Base-by-base conservation (phyloP, 92 coral and sea anemone genomes). In the Scolanthus callimorphus region DNA sequence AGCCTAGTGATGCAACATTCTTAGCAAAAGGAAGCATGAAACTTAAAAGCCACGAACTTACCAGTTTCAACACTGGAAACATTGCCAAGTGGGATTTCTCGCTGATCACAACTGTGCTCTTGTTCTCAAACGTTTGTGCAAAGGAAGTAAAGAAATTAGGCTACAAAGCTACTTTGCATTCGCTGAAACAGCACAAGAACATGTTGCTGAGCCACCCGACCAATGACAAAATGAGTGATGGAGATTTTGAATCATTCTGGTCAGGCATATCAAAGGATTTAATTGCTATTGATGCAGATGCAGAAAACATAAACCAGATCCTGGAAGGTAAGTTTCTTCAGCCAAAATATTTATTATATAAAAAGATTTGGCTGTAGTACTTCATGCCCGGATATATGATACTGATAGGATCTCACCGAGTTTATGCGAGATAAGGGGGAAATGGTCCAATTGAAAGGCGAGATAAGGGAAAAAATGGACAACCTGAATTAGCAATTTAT, bases 21-120 rank as follows among this genome's bases (percentile, higher is more conserved):
- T 20, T 85, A 49, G 85, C 66, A 51, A 77, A 44, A 25, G 83
- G 97, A 0, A 59, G 20, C 52, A 85, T 90, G 83, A 39, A 49
- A 21, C 62, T 90, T 31, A 20, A 51, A 4, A 43, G 52, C n/a
- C 65, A 85, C 25, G 89, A 85, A 55, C 62, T 43, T 57, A 39
- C 37, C 0, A 24, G 17, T 28, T 90, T 85, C 56, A 67, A 69
- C 34, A 41, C 74, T 2, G 97, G 97, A 11, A 25, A 90, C 65
- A 77, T 90, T 49, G 19, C 80, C 19, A 27, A 80, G 4, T 90
- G 97, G 97, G 97, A 90, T 56, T 80, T 90, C 15, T 85, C 92
- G 4, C 78, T 90, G 9, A 83, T 90, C 13, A 85, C 85, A 23
- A 85, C 85, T 4, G 89, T 73, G 1, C 74, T 90, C 19, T 76